Evolutionary conservation across 2,888 invertebrate species (phyloP), one percentile per base, ranked within the genome.

Genomic region (Zygothrica quintamaculata): DNA sequence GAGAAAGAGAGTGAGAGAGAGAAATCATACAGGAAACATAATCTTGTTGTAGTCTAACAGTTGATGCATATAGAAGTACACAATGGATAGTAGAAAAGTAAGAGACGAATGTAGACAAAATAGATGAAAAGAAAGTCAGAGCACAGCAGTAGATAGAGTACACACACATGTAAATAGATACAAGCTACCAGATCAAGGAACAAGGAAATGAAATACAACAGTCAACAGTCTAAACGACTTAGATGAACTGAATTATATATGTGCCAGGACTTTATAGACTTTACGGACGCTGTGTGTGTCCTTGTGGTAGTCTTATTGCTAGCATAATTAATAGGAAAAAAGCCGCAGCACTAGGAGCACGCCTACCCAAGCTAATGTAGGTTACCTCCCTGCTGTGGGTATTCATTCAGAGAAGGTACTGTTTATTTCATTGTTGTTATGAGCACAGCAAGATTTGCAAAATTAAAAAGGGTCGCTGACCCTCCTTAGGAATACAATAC

Each of bases 401-500:
- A 39, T 47, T 60, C 44, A 52, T 50, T 8, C 51, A 22, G 46
- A 36, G 53, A 68, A 65, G 59, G 53, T 52, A 48, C 26, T 78
- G 65, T 76, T 79, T 78, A 79, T 71, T 76, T 84, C 71, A 81
- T 84, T 81, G 81, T 84, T 81, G 81, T 82, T 85, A 85, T 66
- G 79, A 56, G 58, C 68, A 64, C 65, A 57, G 68, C 61, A 67
- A 84, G 88, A 74, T 77, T 82, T 79, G 50, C 68, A 67, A 86
- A 80, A 88, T 88, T 84, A 87, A 88, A 88, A 84, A 87, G 88
- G 88, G 88, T 87, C 88, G 87, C 65, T 61, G 76, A 70, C 72
- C 78, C 64, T 77, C 59, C 58, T 67, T 62, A 62, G 61, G 57
- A 37, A 46, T 40, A 50, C 15, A 25, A 61, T 74, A 84, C 79